phyloP scores from a whole-genome alignment of 2,797 vertebrate species.

The Chelmon rostratus region DNA sequence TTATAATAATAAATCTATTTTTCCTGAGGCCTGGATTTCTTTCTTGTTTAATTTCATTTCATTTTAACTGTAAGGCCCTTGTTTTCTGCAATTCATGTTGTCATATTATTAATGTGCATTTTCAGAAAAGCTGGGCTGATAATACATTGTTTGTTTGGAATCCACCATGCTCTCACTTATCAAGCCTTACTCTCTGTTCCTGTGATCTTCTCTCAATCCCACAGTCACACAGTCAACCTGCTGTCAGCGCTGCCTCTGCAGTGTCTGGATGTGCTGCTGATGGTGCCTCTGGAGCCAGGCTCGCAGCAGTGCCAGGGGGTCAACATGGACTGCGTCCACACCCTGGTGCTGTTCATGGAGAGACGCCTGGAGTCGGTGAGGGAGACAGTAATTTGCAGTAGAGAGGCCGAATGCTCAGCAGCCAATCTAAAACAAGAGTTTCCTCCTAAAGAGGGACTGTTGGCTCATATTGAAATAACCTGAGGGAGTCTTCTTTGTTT shows the following conservation, averaged over 20 bases:
- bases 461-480: background rate
- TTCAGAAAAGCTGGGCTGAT: background rate
- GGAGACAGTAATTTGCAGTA: background rate
- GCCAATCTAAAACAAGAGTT: background rate
- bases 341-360: constrained; percentile 86
- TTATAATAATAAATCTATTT: constrained; percentile 5
- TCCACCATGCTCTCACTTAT: too few species aligned
- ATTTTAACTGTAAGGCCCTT: background rate
- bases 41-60: background rate
- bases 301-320: constrained; percentile 82
- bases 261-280: constrained; percentile 85
- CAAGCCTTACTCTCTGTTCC: too few species aligned
- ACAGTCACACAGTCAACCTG: constrained; percentile 85
- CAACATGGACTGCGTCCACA: constrained; percentile 89
- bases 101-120: background rate
- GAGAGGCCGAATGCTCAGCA: background rate
- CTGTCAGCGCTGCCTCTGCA: constrained; percentile 84
- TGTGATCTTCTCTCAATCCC: background rate
- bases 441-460: background rate
- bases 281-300: constrained; percentile 53
- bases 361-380: constrained; percentile 84
- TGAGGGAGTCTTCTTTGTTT: background rate
- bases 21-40: background rate
- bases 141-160: too few species aligned
- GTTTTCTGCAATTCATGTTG: background rate